Conservation (phyloP, 2,888 invertebrate species). For the Drosophila fulvimacula region DNA sequence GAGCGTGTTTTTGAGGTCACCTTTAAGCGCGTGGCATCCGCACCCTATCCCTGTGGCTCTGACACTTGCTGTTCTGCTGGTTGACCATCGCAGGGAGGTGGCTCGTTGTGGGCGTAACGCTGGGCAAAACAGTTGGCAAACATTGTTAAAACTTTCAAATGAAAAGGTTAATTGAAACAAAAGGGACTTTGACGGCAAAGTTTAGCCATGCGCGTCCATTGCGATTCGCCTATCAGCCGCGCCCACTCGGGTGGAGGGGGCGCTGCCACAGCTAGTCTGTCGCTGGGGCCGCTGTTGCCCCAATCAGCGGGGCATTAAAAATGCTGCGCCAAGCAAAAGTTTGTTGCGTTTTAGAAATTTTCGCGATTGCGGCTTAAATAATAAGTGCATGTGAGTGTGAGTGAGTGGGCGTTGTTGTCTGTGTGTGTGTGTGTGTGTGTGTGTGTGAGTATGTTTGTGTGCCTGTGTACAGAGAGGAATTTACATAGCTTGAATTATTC, state of each 20-base stretch:
- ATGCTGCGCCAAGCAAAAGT: slow-evolving; percentile 67
- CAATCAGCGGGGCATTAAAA: slow-evolving; percentile 69
- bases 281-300: slow-evolving; percentile 13
- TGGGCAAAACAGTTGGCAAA: slow-evolving; percentile 68
- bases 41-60: background rate
- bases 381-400: slow-evolving; percentile 3
- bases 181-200: slow-evolving; percentile 75
- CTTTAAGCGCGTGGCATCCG: slow-evolving; percentile 21
- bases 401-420: background rate
- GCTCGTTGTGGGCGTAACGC: background rate
- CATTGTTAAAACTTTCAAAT: slow-evolving; percentile 77
- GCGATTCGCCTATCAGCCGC: slow-evolving; percentile 54
- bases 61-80: slow-evolving; percentile 18
- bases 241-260: slow-evolving; percentile 8
- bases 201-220: slow-evolving; percentile 72
- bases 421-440: background rate
- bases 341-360: slow-evolving; percentile 64
- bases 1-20: slow-evolving; percentile 33
- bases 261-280: slow-evolving; percentile 24
- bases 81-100: slow-evolving; percentile 7
- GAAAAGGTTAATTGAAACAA: slow-evolving; percentile 81
- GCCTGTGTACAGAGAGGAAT: background rate
- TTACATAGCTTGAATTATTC: background rate
- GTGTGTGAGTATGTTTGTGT: no score
- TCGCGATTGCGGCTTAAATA: slow-evolving; percentile 40